These are phyloP conservation scores for Microcebus lehilahytsara DNA, from an alignment of 2,113 vertebrate genomes.

Conservation along the genomic window DNA sequence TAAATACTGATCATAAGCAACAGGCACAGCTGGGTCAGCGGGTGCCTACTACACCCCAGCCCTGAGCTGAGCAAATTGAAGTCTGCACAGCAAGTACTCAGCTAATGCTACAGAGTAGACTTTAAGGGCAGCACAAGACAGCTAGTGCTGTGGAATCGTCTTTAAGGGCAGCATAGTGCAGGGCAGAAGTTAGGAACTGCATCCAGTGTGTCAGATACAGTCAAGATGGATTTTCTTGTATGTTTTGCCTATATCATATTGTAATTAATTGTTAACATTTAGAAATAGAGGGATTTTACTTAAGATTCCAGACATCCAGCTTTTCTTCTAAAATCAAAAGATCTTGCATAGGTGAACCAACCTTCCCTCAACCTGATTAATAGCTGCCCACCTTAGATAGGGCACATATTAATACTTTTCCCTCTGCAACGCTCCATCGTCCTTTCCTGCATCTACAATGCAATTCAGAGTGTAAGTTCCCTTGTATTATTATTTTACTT, in stretches of 20 bases:
- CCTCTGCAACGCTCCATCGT: neutral
- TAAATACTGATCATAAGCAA: neutral
- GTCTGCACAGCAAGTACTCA: neutral
- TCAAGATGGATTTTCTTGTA: neutral
- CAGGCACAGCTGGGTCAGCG: neutral
- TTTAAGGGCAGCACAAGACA: neutral
- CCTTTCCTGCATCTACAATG: neutral
- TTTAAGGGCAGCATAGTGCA: neutral
- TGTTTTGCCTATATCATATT: neutral
- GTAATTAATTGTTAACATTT: neutral
- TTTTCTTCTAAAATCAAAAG: constrained; percentile 14
- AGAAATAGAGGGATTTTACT: constrained; percentile 14
- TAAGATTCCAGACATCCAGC: neutral
- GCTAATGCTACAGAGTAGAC: neutral
- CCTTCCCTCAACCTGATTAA: neutral
- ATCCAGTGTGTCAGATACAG: neutral
- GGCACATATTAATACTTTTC: neutral
- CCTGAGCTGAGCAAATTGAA: neutral
- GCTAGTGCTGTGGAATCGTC: too few relatives aligned
- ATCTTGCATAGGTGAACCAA: neutral
- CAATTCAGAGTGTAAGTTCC: neutral
- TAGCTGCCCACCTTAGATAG: neutral
- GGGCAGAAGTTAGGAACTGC: neutral
- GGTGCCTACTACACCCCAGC: neutral
- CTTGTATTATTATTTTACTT: neutral